phyloP scores from a whole-genome alignment of 2,888 invertebrate genomes.

The Euplexia lucipara region DNA sequence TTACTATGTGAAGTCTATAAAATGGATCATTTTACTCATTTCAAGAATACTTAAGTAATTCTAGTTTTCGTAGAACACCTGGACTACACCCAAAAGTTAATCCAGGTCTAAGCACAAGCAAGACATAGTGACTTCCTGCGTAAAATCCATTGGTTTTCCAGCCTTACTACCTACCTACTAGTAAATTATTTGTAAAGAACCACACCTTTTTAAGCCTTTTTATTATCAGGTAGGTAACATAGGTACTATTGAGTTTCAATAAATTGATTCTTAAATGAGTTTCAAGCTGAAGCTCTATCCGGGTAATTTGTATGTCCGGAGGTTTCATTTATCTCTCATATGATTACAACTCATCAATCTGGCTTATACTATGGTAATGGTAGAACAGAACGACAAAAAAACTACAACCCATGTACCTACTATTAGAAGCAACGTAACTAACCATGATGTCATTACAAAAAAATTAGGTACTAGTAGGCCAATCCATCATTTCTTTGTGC shows the following conservation, averaged over 20 bases:
- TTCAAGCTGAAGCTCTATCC: not conserved
- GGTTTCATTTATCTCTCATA: constrained; percentile 1
- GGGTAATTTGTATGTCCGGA: not conserved
- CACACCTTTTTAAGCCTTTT: constrained; percentile 10
- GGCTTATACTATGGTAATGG: constrained; percentile 16
- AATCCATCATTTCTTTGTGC: constrained; percentile 10
- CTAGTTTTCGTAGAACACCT: not conserved
- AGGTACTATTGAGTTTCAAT: not conserved
- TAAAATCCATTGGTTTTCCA: not conserved
- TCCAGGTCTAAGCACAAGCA: not conserved
- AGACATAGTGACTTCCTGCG: no score
- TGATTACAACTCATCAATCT: constrained; percentile 14
- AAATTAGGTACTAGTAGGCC: constrained; percentile 7
- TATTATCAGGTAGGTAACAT: not conserved
- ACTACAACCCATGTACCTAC: constrained; percentile 14
- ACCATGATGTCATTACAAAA: constrained; percentile 38
- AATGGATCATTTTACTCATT: not conserved
- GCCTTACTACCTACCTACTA: no score
- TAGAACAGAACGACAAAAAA: constrained; percentile 20
- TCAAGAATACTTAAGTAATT: not conserved
- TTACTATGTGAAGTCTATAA: not conserved
- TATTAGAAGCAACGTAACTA: constrained; percentile 8
- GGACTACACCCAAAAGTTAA: not conserved
- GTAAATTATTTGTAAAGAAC: constrained; percentile 9
- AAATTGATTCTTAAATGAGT: constrained; percentile 13